These are phyloP conservation scores for Limnephilus rhombicus DNA, from an alignment of 2,888 invertebrate genomes.

Conservation along the genomic window DNA sequence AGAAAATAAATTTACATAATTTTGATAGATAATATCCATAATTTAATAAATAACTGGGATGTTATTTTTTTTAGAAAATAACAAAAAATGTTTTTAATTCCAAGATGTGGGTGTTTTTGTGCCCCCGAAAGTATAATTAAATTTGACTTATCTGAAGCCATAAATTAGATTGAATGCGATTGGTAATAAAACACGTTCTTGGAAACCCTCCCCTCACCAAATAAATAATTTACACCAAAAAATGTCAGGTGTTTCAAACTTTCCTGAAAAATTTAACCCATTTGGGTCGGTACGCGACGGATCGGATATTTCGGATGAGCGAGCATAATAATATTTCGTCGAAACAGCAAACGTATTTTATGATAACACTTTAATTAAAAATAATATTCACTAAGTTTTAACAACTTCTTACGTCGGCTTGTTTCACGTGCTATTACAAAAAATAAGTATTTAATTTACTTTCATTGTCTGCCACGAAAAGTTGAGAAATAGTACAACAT, in stretches of 20 bases:
- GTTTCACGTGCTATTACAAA: too few relatives aligned
- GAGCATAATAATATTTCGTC: too few relatives aligned
- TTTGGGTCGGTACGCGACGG: neutral
- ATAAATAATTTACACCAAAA: neutral
- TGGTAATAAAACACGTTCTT: neutral
- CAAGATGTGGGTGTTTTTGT: neutral
- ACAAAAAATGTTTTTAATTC: neutral
- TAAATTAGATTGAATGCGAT: conserved; percentile 6
- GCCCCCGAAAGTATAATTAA: conserved; percentile 3
- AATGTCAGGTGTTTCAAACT: conserved; percentile 2
- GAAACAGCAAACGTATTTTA: too few relatives aligned
- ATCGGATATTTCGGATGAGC: too few relatives aligned
- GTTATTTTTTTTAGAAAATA: neutral
- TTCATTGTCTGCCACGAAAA: too few relatives aligned
- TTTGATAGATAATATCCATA: neutral
- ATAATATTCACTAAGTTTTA: too few relatives aligned
- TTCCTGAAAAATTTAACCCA: neutral
- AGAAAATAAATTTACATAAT: neutral
- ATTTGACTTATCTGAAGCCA: conserved; percentile 14
- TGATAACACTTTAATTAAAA: too few relatives aligned
- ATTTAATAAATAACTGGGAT: neutral
- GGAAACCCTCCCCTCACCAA: neutral
- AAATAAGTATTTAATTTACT: too few relatives aligned
- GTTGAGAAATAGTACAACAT: too few relatives aligned
- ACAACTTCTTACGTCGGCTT: too few relatives aligned